These are phyloP conservation scores for Crocodylus rhombifer DNA, from an alignment of 2,797 vertebrate genomes.

Conservation along the genomic window DNA sequence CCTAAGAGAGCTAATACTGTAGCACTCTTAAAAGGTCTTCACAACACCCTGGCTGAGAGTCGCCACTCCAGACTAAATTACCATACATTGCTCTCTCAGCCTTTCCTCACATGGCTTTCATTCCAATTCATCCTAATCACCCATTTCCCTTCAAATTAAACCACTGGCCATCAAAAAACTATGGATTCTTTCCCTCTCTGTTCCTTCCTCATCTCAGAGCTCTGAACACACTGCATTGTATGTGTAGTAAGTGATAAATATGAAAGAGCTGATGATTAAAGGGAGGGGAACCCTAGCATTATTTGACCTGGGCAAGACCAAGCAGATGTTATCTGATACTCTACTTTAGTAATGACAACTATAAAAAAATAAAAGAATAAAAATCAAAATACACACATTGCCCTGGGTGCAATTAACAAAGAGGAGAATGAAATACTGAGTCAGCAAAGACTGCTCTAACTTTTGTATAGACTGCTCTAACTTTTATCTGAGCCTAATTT, in stretches of 20 bases:
- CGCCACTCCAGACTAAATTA: constrained; percentile 5
- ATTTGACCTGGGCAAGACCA: constrained; percentile 35
- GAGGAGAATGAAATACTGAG: constrained; percentile 28
- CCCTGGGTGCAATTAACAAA: constrained; percentile 15
- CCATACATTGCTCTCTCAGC: no score
- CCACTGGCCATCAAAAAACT: background rate
- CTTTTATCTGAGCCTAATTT: no score
- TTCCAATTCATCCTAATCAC: background rate
- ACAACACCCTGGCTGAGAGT: background rate
- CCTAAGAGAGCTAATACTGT: no score
- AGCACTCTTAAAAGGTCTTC: background rate
- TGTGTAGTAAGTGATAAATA: background rate
- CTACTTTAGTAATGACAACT: constrained; percentile 11
- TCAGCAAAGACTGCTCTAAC: background rate
- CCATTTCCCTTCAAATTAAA: background rate
- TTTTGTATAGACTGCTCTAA: no score
- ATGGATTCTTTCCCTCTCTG: background rate
- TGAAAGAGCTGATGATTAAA: constrained; percentile 1
- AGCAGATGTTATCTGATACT: constrained; percentile 45
- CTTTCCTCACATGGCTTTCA: background rate
- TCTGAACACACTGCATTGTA: constrained; percentile 27
- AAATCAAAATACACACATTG: constrained; percentile 39
- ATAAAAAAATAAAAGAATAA: background rate
- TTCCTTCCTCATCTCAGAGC: background rate
- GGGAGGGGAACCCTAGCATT: background rate